phyloP scores from a whole-genome alignment of 2,797 vertebrate species.

The Dendrocincla fuliginosa region DNA sequence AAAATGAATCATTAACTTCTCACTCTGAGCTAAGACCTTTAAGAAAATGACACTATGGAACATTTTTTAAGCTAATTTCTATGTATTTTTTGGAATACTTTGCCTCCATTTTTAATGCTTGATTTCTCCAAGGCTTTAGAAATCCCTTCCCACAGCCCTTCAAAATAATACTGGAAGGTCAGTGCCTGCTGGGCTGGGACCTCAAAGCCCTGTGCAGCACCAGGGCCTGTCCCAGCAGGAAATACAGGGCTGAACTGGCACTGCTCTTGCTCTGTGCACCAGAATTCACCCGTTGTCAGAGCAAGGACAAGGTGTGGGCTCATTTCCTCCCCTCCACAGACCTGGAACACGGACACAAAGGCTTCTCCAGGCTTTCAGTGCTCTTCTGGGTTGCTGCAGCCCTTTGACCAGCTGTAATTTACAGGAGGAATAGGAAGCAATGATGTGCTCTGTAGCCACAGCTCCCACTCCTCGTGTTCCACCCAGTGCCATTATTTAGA shows the following conservation, averaged over 20 bases:
- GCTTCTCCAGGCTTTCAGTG: background rate
- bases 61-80: background rate
- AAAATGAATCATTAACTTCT: conserved; percentile 34
- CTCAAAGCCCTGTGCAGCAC: background rate
- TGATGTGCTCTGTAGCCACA: background rate
- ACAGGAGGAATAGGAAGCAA: background rate
- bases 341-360: background rate
- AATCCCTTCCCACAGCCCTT: background rate
- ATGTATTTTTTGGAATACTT: background rate
- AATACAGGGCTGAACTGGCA: fast-evolving
- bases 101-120: background rate
- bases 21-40: conserved; percentile 7
- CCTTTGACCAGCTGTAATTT: background rate
- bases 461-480: background rate
- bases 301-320: background rate
- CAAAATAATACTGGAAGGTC: background rate
- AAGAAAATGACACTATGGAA: background rate
- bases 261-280: background rate
- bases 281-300: background rate
- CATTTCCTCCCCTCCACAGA: background rate
- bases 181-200: background rate
- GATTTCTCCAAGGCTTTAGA: background rate
- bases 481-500: conserved; percentile 25
- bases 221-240: background rate
- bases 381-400: background rate